phyloP scores from a whole-genome alignment of 2,797 vertebrate species.

The Ciconia nigra region DNA sequence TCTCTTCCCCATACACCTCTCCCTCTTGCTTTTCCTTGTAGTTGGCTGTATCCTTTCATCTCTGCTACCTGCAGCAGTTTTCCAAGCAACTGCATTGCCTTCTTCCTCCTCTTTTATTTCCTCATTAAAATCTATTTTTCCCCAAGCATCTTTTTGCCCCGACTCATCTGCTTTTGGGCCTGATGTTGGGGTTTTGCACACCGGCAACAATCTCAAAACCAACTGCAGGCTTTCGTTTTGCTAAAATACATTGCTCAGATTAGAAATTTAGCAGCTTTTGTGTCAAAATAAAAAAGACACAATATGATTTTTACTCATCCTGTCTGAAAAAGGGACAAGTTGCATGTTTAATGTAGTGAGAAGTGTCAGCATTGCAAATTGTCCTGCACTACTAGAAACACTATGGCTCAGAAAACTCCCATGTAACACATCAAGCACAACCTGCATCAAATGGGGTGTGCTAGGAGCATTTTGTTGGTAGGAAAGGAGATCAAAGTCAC shows the following conservation, averaged over 20 bases:
- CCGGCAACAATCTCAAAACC: neutral
- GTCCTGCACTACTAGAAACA: neutral
- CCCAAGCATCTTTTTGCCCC: neutral
- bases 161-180: neutral
- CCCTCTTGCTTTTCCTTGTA: neutral
- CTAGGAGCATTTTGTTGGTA: neutral
- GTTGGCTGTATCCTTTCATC: neutral
- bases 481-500: neutral
- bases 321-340: neutral
- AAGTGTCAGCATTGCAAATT: neutral
- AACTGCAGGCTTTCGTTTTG: neutral
- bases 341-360: neutral
- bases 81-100: neutral
- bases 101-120: neutral
- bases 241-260: neutral
- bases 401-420: neutral
- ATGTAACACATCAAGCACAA: rapidly evolving
- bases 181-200: neutral
- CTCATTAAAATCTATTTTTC: neutral
- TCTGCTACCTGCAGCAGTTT: neutral
- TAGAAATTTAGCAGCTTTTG: neutral
- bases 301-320: neutral
- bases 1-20: neutral
- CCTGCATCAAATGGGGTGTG: neutral
- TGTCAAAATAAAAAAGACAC: neutral